Base-by-base conservation (phyloP, 2,797 vertebrate genomes). In the Cuniculus paca region DNA sequence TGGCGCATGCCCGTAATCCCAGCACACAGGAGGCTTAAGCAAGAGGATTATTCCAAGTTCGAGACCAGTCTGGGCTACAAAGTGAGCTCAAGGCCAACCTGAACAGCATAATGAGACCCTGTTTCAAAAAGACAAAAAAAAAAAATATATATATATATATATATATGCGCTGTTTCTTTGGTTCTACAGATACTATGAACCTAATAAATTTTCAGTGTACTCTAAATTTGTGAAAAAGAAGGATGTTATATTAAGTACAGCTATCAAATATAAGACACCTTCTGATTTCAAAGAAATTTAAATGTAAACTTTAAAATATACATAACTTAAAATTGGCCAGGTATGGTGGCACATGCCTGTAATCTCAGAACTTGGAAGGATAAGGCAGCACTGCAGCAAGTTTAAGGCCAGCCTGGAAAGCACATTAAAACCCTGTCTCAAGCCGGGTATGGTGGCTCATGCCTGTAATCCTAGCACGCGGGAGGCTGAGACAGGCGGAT, bases 221-320 rank as follows among this genome's bases (percentile, higher is more conserved):
- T 93, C 0, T 60, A 60, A 83, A 63, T 87, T n/a, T 93, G 52
- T 17, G 39, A 80, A 88, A 45, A 52, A 60, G 28, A 88, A 81
- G 31, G 61, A 72, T n/a, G 19, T 45, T 78, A 88, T 6, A 88
- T 63, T 75, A 90, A 90, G 63, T 65, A 26, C 4, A 91, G 28
- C 26, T n/a, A 93, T 63, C 28, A 91, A 63, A n/a, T 56, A 60
- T 16, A 77, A 85, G 36, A 90, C 1, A 56, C 50, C 39, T 77
- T 82, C 68, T 89, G 78, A 91, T 79, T 92, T 92, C 82, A 86
- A 50, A 77, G 78, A 88, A 54, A 17, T 91, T 75, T 90, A 93
- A 85, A 68, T 4, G 4, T 86, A 88, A 90, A 52, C 61, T 78
- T 1, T 39, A 86, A 97, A 63, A 68, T 4, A 84, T 9, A 14